Evolutionary conservation across 2,797 vertebrate genomes (phyloP).

Genomic region (Sardinella longiceps): DNA sequence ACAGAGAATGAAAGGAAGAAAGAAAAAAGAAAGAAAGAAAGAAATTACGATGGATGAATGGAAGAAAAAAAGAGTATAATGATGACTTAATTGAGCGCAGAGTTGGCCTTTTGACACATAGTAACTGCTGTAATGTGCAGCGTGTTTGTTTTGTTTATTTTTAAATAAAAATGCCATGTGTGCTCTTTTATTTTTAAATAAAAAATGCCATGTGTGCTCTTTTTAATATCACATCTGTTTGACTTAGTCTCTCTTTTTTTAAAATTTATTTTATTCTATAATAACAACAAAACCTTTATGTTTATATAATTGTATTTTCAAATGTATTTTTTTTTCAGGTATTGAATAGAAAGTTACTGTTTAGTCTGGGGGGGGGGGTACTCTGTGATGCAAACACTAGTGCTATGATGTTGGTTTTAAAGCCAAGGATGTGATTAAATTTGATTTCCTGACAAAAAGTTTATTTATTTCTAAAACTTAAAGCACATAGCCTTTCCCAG

Average conservation of each 20-base stretch:
- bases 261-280: not conserved
- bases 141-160: not conserved
- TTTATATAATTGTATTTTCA: too few relatives aligned
- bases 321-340: too few relatives aligned
- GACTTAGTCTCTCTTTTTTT: not conserved
- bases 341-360: too few relatives aligned
- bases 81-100: not conserved
- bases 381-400: too few relatives aligned
- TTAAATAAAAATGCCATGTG: slow-evolving; percentile 12
- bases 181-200: slow-evolving; percentile 18
- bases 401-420: too few relatives aligned
- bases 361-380: too few relatives aligned
- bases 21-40: not conserved
- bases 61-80: not conserved
- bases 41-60: not conserved
- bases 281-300: too few relatives aligned
- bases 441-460: too few relatives aligned
- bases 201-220: slow-evolving; percentile 10
- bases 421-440: too few relatives aligned
- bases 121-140: not conserved
- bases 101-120: not conserved
- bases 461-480: too few relatives aligned
- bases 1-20: not conserved
- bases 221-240: not conserved
- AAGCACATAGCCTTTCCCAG: too few relatives aligned